Evolutionary conservation across 2,797 vertebrate species (phyloP).

Genomic region (Phrynocephalus guinanensis): DNA sequence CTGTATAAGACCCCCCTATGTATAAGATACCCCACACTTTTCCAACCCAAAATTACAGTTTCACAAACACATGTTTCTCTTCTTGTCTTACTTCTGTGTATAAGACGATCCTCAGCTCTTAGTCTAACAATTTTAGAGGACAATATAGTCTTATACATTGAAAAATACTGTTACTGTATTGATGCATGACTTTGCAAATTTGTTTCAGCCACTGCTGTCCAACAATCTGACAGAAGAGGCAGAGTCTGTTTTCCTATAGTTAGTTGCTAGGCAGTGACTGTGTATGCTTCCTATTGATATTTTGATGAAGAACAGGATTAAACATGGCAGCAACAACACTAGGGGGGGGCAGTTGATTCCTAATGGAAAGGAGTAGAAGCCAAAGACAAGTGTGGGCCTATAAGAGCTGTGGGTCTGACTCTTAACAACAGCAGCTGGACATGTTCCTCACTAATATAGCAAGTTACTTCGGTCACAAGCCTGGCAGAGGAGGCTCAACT

Average conservation of each 20-base stretch:
- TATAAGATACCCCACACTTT: too few species aligned
- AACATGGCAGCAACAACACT: not conserved
- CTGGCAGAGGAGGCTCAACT: rapidly evolving
- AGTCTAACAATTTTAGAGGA: too few species aligned
- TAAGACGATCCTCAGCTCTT: too few species aligned
- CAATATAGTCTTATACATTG: too few species aligned
- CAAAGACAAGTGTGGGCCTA: not conserved
- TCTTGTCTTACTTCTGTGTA: too few species aligned
- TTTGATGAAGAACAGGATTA: not conserved
- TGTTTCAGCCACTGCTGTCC: not conserved
- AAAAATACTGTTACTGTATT: not conserved
- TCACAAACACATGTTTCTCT: too few species aligned
- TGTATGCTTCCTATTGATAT: not conserved
- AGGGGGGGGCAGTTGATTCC: not conserved
- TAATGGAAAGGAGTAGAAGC: not conserved
- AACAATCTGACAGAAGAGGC: not conserved
- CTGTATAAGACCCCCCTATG: too few species aligned
- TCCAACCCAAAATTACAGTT: too few species aligned
- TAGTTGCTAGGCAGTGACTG: not conserved
- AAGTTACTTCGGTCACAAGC: constrained; percentile 15
- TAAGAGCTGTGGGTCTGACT: not conserved
- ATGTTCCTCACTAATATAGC: constrained; percentile 14
- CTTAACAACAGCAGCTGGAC: not conserved
- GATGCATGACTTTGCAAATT: not conserved
- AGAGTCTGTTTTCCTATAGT: not conserved